Evolutionary conservation across 2,797 vertebrate genomes (phyloP).

Genomic region (Xiphorhynchus erythropygius): DNA sequence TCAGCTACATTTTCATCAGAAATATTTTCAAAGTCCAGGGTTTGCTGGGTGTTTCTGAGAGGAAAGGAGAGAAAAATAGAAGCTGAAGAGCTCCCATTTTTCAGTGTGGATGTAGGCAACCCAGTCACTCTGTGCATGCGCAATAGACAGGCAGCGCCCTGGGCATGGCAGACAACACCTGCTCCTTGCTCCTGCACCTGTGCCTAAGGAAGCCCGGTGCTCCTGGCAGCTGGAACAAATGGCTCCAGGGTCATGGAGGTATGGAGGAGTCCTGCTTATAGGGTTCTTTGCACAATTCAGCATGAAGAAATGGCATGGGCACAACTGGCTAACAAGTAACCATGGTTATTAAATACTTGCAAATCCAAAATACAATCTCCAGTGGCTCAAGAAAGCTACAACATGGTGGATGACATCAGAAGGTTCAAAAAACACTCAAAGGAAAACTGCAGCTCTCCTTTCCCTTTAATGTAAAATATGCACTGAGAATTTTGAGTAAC

Average conservation of each 20-base stretch:
- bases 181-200: neutral
- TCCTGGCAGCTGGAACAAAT: neutral
- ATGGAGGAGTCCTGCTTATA: neutral
- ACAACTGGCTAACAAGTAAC: neutral
- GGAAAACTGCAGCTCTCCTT: neutral
- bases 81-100: neutral
- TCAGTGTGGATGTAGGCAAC: rapidly evolving
- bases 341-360: neutral
- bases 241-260: neutral
- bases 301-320: neutral
- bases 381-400: neutral
- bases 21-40: neutral
- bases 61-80: neutral
- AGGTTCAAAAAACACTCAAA: neutral
- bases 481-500: neutral
- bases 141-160: rapidly evolving
- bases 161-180: neutral
- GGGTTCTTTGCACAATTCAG: neutral
- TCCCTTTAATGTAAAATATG: neutral
- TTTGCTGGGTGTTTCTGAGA: neutral
- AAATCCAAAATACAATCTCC: neutral
- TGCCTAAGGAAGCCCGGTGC: neutral
- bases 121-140: rapidly evolving
- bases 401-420: neutral
- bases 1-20: neutral